Base-by-base conservation (phyloP, 37 sponge, comb jelly and placozoan species). In the Halichondria panicea region DNA sequence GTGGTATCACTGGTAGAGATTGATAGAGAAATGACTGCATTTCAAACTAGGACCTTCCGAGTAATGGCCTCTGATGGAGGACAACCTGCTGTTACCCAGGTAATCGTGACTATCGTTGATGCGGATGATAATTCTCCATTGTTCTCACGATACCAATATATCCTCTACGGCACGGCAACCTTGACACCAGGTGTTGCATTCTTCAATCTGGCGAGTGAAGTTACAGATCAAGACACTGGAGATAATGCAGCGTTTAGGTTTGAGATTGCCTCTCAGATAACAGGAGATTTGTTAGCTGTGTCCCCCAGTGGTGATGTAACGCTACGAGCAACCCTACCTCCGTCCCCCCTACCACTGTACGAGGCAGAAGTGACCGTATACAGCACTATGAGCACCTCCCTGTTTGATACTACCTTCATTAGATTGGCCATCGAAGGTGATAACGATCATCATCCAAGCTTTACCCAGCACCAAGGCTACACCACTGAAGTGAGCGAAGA, bases 201-300 rank as follows among this genome's bases (percentile, higher is more conserved):
- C 66, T 55, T 0, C 43, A 39, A 0, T 21, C 57, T 36, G 13
- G 13, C 13, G 11, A 57, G 87, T 18, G n/a, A 64, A 36, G 85
- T 81, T 4, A 41, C 36, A 1, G 93, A 92, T 73, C 58, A 4
- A 21, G 93, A 92, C 52, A 38, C 21, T 18, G 81, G 73, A 42
- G 43, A 43, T 15, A 87, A 92, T 60, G 80, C 76, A 13, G 43
- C 31, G 13, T 44, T 79, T 34, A 42, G 0, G 31, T 87, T 72
- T 63, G 55, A 40, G 2, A 48, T 82, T 25, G 45, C 19, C 31
- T 1, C 44, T 35, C 62, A 35, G 33, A 1, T 76, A 0, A 24
- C 75, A 37, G 15, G 76, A 15, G 31, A 13, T 30, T 19, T 84
- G 11, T 56, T 48, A 60, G n/a, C n/a, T n/a, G n/a, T n/a, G 41